phyloP scores from a whole-genome alignment of 2,797 vertebrate genomes.

The Orestias chungarensis region DNA sequence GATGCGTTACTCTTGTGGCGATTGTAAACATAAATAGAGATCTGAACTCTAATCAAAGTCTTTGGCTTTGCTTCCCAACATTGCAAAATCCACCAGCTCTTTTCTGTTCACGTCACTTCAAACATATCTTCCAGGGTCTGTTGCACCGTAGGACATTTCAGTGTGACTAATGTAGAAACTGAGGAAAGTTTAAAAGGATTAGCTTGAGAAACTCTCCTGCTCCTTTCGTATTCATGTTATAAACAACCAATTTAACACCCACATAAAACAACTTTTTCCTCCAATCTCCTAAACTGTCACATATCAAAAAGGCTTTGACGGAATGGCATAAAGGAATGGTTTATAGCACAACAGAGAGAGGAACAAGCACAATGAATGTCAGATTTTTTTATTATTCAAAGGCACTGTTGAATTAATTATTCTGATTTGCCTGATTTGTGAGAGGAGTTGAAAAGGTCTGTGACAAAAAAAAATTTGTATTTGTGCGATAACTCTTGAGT shows the following conservation, averaged over 20 bases:
- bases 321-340: slow-evolving; percentile 32
- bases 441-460: slow-evolving; percentile 16
- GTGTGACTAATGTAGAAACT: slow-evolving; percentile 50
- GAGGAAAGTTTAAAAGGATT: slow-evolving; percentile 18
- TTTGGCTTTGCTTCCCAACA: slow-evolving; percentile 11
- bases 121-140: slow-evolving; percentile 35
- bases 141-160: slow-evolving; percentile 61
- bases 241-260: slow-evolving; percentile 30
- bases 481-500: background rate
- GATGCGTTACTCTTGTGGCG: background rate
- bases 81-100: slow-evolving; percentile 26
- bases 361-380: slow-evolving; percentile 19
- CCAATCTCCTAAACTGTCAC: slow-evolving; percentile 28
- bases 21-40: background rate
- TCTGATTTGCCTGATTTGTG: slow-evolving; percentile 24
- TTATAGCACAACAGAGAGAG: slow-evolving; percentile 29
- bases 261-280: slow-evolving; percentile 21
- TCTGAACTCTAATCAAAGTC: slow-evolving; percentile 1
- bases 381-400: slow-evolving; percentile 34
- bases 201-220: slow-evolving; percentile 12
- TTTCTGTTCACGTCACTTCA: slow-evolving; percentile 42
- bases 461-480: slow-evolving; percentile 2
- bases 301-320: slow-evolving; percentile 31
- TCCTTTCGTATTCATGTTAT: slow-evolving; percentile 23
- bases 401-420: slow-evolving; percentile 32